Evolutionary conservation across 2,797 vertebrate species (phyloP), one percentile per base, ranked within the genome.

Genomic region (Champsocephalus gunnari): DNA sequence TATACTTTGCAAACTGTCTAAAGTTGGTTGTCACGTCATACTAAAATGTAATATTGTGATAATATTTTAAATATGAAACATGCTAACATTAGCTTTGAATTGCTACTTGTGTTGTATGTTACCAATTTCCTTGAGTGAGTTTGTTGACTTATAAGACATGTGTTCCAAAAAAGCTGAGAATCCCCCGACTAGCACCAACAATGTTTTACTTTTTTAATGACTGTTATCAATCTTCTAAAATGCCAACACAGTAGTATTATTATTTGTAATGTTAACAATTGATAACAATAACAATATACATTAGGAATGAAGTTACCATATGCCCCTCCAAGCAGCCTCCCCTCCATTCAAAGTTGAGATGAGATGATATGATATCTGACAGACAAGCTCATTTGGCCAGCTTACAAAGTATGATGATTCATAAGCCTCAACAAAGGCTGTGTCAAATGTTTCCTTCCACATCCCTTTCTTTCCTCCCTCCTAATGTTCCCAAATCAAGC

Each of bases 401-500:
- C 14, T 85, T 86, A 82, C 65, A 70, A 54, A 80, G 51, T 71
- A 5, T 66, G 71, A 89, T 88, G 84, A 90, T 79, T 92, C 87
- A 86, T 87, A 81, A 86, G 48, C 75, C 3, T 4, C 59, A 71
- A 83, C 82, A 88, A 88, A 81, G 72, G 62, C 79, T 51, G 72
- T 77, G 62, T 79, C 87, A 84, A 83, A 83, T 45, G 59, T 24
- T 84, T 72, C 70, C 75, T 66, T 58, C 55, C 67, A 19, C 70
- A 59, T 88, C 79, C 55, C 53, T 75, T 75, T 88, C 68, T 79
- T 62, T 79, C 71, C 57, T 28, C 53, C 41, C 73, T 67, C 16
- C 59, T 86, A 81, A 88, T 88, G 82, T 86, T 84, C 82, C 71
- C 68, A 82, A 86, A 89, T 89, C 85, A 84, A 73, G 86, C 68